phyloP scores from a whole-genome alignment of 2,888 invertebrate genomes.

The Nematopogon swammerdamellus region DNA sequence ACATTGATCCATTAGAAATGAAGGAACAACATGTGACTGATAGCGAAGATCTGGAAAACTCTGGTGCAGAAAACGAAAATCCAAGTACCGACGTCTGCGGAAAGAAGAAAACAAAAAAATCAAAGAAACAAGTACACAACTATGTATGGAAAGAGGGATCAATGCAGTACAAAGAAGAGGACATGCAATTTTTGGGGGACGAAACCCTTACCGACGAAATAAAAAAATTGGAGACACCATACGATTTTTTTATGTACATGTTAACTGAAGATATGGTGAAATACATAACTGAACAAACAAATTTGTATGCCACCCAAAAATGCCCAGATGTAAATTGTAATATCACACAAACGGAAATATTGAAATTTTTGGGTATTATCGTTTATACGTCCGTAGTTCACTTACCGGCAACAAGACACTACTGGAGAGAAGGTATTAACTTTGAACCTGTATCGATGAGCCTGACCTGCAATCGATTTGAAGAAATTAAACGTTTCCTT shows the following conservation, averaged over 20 bases:
- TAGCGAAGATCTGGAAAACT: not conserved
- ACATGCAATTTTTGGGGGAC: no score
- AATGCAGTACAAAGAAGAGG: no score
- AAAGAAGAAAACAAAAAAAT: no score
- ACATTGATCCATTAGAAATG: not conserved
- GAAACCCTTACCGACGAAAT: no score
- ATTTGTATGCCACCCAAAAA: constrained; percentile 7
- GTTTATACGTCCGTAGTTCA: constrained; percentile 9
- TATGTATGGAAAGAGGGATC: no score
- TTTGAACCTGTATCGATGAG: constrained; percentile 6
- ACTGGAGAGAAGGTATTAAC: constrained; percentile 4
- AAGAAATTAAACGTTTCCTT: constrained; percentile 10
- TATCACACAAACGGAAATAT: constrained; percentile 2
- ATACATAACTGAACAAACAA: constrained; percentile 7
- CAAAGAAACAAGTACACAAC: no score
- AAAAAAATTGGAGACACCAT: no score
- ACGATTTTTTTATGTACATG: constrained; percentile 5
- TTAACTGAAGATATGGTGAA: constrained; percentile 5
- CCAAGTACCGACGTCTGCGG: no score
- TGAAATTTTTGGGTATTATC: constrained; percentile 7
- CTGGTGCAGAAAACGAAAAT: not conserved
- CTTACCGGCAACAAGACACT: constrained; percentile 7
- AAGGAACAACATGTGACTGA: not conserved
- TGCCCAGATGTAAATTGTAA: not conserved
- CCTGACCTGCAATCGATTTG: constrained; percentile 11